phyloP scores from a whole-genome alignment of 2,888 invertebrate species.

The Amiota communis region DNA sequence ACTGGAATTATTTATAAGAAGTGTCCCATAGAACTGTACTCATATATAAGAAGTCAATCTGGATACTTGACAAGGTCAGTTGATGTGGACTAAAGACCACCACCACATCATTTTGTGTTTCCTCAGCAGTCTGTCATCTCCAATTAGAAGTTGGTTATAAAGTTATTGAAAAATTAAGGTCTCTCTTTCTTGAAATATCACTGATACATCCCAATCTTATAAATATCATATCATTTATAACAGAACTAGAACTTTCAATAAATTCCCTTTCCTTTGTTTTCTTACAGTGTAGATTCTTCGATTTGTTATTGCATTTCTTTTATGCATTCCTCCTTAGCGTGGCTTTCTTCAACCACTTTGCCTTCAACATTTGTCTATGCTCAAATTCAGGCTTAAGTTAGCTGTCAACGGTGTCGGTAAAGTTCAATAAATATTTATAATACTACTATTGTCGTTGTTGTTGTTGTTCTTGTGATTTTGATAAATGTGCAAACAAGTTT shows the following conservation, averaged over 20 bases:
- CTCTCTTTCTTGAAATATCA: no score
- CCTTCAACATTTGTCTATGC: slow-evolving; percentile 35
- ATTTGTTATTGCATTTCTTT: background rate
- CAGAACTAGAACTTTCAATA: background rate
- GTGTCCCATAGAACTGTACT: no score
- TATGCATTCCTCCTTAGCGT: slow-evolving; percentile 24
- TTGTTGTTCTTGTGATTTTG: slow-evolving; percentile 48
- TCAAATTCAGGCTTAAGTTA: background rate
- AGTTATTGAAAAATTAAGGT: no score
- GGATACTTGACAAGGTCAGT: no score
- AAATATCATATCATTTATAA: no score
- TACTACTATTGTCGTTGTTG: slow-evolving; percentile 31
- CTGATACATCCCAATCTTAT: no score
- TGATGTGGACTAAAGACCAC: no score
- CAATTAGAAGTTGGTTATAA: no score
- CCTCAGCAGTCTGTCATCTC: no score
- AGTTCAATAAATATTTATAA: slow-evolving; percentile 57
- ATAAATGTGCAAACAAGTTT: slow-evolving; percentile 66
- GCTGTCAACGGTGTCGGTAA: slow-evolving; percentile 48
- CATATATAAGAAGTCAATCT: no score
- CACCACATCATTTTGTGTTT: no score
- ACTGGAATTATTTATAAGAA: no score
- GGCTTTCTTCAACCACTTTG: slow-evolving; percentile 34
- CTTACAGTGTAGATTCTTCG: background rate
- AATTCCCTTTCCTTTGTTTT: background rate